Percentiles rank a stretch among this genome's conserved stretches.
Evolutionary conservation across 2,113 vertebrate species (phyloP).

Genomic region (Rhombomys opimus): DNA sequence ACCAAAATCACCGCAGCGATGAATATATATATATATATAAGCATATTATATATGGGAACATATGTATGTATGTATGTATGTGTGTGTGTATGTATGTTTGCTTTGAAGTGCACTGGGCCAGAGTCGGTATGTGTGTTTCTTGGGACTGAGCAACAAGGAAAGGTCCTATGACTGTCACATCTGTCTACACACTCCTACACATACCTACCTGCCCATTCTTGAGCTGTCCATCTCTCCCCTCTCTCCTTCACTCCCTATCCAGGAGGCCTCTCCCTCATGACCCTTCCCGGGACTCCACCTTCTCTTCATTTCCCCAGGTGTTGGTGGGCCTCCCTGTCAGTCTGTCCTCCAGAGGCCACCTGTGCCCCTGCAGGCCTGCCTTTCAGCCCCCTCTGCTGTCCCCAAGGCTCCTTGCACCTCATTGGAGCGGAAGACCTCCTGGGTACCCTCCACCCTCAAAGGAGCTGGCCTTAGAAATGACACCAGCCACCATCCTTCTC

Average conservation of each 20-base stretch:
- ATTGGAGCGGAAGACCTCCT: neutral
- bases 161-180: rapidly evolving
- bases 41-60: neutral
- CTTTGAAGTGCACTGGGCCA: neutral
- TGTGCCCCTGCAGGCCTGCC: neutral
- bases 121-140: neutral
- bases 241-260: neutral
- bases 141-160: neutral
- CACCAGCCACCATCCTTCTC: neutral
- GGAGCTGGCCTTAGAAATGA: neutral
- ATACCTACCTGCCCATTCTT: neutral
- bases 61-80: neutral
- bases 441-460: neutral
- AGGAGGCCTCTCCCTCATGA: neutral
- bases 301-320: neutral
- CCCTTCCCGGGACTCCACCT: neutral
- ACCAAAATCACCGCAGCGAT: rapidly evolving
- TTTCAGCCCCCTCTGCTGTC: slow-evolving; percentile 73
- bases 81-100: neutral
- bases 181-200: neutral
- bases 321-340: neutral
- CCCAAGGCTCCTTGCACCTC: slow-evolving; percentile 42
- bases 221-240: neutral
- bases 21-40: neutral
- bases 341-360: neutral